Base-by-base conservation (phyloP, 2,113 vertebrate genomes). In the Pteropus alecto region DNA sequence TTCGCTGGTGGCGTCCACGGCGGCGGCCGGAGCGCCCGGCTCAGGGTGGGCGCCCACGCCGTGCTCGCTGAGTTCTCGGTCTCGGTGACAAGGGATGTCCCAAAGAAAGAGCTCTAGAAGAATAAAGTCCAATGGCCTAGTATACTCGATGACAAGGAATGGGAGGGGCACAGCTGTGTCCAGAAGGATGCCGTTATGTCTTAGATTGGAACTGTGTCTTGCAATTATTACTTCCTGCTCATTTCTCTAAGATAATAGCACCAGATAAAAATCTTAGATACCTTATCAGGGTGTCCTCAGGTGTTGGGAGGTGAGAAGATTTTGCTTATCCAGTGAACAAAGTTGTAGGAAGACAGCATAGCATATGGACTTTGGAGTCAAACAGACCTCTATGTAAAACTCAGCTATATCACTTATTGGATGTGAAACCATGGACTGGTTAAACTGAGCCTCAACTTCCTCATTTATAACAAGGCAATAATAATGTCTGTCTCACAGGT, bases 41-140 rank as follows among this genome's bases (percentile, higher is more conserved):
- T 14, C n/a, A 0, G 9, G 8, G 88, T 3, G 22, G 74, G 83
- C 28, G 22, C 48, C 0, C 7, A 0, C 67, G 58, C 43, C 0
- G n/a, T 5, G 51, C 35, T 38, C 0, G 35, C 0, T 0, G 74
- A 71, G 43, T 15, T 26, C 65, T 19, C 0, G 60, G 68, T 46
- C 38, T 51, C 4, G 18, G 2, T 18, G 3, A 8, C 26, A 4
- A 8, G 71, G 73, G 83, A 14, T 3, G 28, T 73, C 46, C 43
- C 41, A 5, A 0, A 21, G 56, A 10, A 13, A n/a, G n/a, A n/a
- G n/a, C n/a, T 76, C 10, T 88, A 28, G 35, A 94, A 88, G 60
- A 88, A 10, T 58, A 5, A 71, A 91, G 41, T 43, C 15, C 19
- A 51, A 0, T 43, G 79, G 56, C 24, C 48, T 38, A 46, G 24